Evolutionary conservation across 2,113 vertebrate genomes (phyloP).

Genomic region (Eptesicus fuscus): DNA sequence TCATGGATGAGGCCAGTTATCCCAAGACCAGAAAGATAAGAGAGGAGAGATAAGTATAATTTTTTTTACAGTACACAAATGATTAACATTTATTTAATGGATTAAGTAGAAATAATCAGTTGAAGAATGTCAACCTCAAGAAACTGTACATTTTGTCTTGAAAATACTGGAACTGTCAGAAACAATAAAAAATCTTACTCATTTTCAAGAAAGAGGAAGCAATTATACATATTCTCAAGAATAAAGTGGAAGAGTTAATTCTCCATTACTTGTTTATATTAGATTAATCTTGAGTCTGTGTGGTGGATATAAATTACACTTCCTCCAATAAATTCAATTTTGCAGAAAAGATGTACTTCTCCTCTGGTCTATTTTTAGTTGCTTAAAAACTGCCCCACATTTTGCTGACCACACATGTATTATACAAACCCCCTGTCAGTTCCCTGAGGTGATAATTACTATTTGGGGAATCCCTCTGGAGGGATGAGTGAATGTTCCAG

Average conservation of each 20-base stretch:
- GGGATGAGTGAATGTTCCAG: background rate
- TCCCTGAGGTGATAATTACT: constrained; percentile 44
- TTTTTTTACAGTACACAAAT: background rate
- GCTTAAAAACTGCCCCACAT: constrained; percentile 35
- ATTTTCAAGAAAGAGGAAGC: constrained; percentile 27
- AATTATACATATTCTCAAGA: constrained; percentile 31
- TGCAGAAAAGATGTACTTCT: constrained; percentile 17
- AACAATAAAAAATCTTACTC: constrained; percentile 12
- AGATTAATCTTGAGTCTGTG: constrained; percentile 50
- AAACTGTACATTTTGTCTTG: constrained; percentile 24
- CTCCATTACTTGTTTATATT: constrained; percentile 51
- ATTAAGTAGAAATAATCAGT: constrained; percentile 4
- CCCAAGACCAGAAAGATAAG: background rate
- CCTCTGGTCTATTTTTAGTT: constrained; percentile 21
- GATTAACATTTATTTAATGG: background rate
- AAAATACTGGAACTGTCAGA: constrained; percentile 37
- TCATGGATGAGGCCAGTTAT: background rate
- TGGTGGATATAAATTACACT: constrained; percentile 44
- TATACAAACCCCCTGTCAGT: background rate
- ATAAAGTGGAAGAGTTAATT: constrained; percentile 49
- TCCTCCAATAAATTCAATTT: constrained; percentile 54
- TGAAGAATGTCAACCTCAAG: background rate
- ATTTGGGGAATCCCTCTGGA: constrained; percentile 27
- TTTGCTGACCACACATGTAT: constrained; percentile 49
- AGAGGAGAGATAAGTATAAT: background rate